Evolutionary conservation across 2,888 invertebrate species (phyloP).

Genomic region (Tachina fera): DNA sequence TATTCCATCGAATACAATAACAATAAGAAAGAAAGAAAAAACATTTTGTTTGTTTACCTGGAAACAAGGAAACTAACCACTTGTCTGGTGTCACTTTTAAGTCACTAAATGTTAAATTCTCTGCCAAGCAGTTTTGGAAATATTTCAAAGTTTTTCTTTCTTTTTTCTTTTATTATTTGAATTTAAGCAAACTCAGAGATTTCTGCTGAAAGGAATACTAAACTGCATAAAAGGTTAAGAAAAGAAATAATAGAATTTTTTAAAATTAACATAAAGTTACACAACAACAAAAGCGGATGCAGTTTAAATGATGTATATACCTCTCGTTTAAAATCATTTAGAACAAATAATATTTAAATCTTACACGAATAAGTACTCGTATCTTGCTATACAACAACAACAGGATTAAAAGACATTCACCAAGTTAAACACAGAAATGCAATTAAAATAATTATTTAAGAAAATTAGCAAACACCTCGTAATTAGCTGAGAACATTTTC

Average conservation of each 20-base stretch:
- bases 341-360: constrained; percentile 28
- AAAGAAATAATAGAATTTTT: background rate
- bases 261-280: constrained; percentile 58
- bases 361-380: background rate
- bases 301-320: constrained; percentile 24
- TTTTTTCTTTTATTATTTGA: background rate
- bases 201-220: background rate
- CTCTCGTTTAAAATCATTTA: constrained; percentile 34
- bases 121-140: constrained; percentile 23
- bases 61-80: constrained; percentile 26
- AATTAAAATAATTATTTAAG: constrained; percentile 26
- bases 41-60: background rate
- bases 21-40: background rate
- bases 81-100: constrained; percentile 61
- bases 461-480: background rate
- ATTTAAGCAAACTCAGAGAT: background rate
- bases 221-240: background rate
- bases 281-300: background rate
- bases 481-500: background rate
- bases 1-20: constrained; percentile 17
- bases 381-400: constrained; percentile 17
- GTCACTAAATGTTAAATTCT: constrained; percentile 46
- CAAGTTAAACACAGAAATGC: background rate
- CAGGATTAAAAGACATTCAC: background rate
- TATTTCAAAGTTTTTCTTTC: constrained; percentile 30